A percentile compares a stretch with the other conserved stretches of the same genome.
Conservation (phyloP, 2,113 vertebrate species). For the Chamaea fasciata region DNA sequence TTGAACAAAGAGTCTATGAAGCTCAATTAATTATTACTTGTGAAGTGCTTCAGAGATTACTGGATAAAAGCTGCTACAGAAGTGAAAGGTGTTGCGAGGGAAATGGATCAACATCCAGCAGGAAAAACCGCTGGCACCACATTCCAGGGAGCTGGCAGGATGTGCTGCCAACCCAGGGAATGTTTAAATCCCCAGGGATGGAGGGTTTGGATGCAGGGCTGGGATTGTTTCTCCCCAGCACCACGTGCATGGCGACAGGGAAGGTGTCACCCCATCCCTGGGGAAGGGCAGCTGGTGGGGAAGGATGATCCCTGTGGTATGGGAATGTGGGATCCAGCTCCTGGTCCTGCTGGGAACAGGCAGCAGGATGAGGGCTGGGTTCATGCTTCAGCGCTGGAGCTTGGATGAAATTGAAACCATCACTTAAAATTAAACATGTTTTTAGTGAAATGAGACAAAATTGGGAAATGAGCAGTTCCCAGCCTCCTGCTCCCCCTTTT, state of each 20-base stretch:
- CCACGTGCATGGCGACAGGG: fast-evolving
- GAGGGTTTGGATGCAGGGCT: not conserved
- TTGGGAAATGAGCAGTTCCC: not conserved
- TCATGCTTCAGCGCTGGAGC: not conserved
- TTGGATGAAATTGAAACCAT: fast-evolving
- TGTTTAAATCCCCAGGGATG: fast-evolving
- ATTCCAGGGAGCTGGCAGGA: not conserved
- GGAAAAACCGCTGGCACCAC: fast-evolving
- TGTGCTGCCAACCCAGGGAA: not conserved
- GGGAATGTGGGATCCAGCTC: not conserved
- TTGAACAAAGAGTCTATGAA: slow-evolving; percentile 43
- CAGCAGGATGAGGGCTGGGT: not conserved
- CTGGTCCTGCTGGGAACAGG: not conserved
- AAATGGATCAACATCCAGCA: fast-evolving
- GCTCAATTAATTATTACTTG: slow-evolving; percentile 48
- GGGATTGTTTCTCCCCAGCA: not conserved
- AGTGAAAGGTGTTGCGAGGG: not conserved
- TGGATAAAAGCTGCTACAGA: slow-evolving; percentile 3
- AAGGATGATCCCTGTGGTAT: not conserved
- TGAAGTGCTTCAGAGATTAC: slow-evolving; percentile 22
- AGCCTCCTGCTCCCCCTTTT: not conserved
- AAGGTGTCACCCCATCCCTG: too few species aligned
- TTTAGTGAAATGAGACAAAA: not conserved
- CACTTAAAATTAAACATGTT: not conserved
- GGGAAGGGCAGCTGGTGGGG: not conserved